Conservation (phyloP, 2,888 invertebrate species). For the Watsonalla cultraria region DNA sequence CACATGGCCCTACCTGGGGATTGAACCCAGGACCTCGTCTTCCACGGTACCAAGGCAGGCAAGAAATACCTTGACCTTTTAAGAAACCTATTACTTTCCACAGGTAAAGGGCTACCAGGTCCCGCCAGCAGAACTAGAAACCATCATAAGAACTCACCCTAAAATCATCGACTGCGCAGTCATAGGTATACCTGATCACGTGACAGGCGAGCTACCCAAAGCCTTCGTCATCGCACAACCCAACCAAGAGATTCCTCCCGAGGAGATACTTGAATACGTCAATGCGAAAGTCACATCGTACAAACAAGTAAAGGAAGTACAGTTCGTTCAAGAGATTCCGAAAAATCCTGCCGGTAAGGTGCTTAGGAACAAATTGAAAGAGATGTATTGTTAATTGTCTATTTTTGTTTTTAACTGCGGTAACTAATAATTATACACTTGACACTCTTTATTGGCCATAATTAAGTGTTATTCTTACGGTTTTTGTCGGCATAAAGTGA, state of each 20-base stretch:
- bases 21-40: background rate
- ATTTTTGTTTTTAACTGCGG: background rate
- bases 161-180: constrained; percentile 90
- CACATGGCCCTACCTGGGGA: background rate
- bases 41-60: no score
- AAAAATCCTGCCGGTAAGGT: constrained; percentile 89
- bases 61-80: no score
- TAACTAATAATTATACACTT: no score
- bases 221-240: constrained; percentile 83
- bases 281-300: constrained; percentile 84
- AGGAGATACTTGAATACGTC: constrained; percentile 82
- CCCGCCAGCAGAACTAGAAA: constrained; percentile 93
- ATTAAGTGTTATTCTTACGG: no score
- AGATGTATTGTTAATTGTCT: constrained; percentile 41
- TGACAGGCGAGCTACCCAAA: constrained; percentile 87
- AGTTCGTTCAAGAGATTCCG: constrained; percentile 83
- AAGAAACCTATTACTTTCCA: constrained; percentile 3
- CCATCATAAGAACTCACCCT: constrained; percentile 84
- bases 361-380: constrained; percentile 80
- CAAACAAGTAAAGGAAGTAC: constrained; percentile 84
- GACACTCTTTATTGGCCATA: no score
- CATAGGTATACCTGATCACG: constrained; percentile 84
- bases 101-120: constrained; percentile 87
- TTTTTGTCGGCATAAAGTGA: no score
- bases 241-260: constrained; percentile 55